These are phyloP conservation scores for Rhagologus leucostigma DNA, from an alignment of 2,113 vertebrate species.

Conservation along the genomic window DNA sequence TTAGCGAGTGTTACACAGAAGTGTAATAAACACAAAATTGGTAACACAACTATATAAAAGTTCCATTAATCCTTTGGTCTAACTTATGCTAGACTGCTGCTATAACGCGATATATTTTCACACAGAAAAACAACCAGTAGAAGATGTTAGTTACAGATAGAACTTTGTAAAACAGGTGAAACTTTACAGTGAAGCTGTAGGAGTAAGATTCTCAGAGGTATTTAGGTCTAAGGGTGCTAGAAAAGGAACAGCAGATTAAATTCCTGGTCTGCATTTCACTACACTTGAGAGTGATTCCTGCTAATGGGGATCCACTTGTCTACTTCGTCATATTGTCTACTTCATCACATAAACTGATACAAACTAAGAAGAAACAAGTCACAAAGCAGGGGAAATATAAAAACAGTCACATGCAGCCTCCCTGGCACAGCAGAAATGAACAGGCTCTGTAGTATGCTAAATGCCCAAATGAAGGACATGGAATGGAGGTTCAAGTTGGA, in stretches of 20 bases:
- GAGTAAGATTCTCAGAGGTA: not conserved
- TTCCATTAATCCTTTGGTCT: not conserved
- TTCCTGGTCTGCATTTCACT: not conserved
- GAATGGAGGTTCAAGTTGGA: not conserved
- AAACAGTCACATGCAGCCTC: not conserved
- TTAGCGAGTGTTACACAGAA: not conserved
- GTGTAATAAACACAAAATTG: not conserved
- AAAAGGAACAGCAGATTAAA: not conserved
- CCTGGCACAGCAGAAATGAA: not conserved
- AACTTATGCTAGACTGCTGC: not conserved
- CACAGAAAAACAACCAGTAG: not conserved
- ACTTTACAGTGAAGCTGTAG: not conserved
- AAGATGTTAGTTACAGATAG: not conserved
- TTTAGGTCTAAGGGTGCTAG: not conserved
- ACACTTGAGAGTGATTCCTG: not conserved
- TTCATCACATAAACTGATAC: not conserved
- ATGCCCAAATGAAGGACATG: rapidly evolving
- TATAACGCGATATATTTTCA: not conserved
- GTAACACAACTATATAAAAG: not conserved
- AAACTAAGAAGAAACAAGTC: not conserved
- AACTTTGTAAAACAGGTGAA: not conserved
- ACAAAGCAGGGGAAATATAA: not conserved
- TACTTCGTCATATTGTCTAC: not conserved
- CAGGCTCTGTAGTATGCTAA: not conserved
- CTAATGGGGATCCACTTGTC: not conserved